Base-by-base conservation (phyloP, 1,140 invertebrate species). In the Plectrocnemia conspersa region DNA sequence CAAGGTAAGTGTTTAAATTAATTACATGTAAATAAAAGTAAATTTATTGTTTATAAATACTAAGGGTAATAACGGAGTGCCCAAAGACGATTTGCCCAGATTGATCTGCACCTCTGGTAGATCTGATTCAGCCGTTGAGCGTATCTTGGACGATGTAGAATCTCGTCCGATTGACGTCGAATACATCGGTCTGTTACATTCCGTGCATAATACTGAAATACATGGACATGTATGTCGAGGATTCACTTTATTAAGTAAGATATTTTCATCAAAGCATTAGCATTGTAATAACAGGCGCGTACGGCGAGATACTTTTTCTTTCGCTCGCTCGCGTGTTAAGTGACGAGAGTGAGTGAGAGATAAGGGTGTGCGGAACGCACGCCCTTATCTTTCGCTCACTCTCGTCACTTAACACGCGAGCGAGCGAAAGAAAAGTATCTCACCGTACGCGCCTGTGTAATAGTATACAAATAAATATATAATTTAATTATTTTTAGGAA, bases 81-180 rank as follows among this genome's bases (percentile, higher is more conserved):
- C 77, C 11, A 52, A 64, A 3, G 79, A 81, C 54, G 70, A 74
- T 44, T 55, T 81, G 1, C 79, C 79, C 0, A 68, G 79, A n/a
- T 58, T 81, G n/a, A 66, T 79, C 4, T 76, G 75, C 13, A 73
- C 70, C 35, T 79, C 79, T 22, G 78, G 80, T 1, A 69, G 80
- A 25, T 80, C 77, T 0, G 73, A 79, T 58, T 71, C 91, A 52
- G 82, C 85, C 2, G 78, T 94, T 0, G 72, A 81, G 27, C 66
- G 67, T 41, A 73, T 94, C 32, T 71, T 95, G 4, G 71, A 83
- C 53, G 78, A 83, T 48, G 67, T 88, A 15, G 75, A 77, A 52
- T 79, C 71, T 18, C 74, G 76, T 55, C 73, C 78, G 0, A 61
- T 81, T 5, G 81, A 83, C 62, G 70, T 67, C 0, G 82, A 83